A percentile compares a stretch with the other conserved stretches of the same genome.
phyloP scores from a whole-genome alignment of 2,113 vertebrate genomes.

The Fulica atra region DNA sequence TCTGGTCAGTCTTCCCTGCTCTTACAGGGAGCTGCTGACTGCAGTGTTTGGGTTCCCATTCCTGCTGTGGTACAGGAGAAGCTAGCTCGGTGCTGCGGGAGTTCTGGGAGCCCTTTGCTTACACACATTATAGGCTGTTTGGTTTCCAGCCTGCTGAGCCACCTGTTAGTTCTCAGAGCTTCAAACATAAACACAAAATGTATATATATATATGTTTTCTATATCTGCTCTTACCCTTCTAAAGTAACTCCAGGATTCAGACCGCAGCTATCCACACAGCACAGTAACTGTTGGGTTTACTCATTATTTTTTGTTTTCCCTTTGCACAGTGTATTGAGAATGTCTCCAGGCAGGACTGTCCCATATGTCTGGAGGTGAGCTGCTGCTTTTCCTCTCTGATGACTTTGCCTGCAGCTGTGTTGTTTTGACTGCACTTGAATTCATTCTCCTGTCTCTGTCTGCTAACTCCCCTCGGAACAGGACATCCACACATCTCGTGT shows the following conservation, averaged over 20 bases:
- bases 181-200: background rate
- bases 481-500: slow-evolving; percentile 95
- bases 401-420: accelerated
- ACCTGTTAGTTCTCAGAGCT: background rate
- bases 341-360: slow-evolving; percentile 94
- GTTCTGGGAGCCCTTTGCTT: background rate
- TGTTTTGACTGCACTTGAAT: background rate
- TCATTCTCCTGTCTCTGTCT: background rate
- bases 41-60: background rate
- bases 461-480: slow-evolving; percentile 52
- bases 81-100: accelerated
- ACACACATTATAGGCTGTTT: accelerated
- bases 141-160: background rate
- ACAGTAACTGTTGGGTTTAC: background rate
- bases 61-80: background rate
- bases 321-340: slow-evolving; percentile 91
- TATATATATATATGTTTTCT: background rate
- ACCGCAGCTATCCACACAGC: accelerated
- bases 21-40: background rate
- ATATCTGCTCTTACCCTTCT: background rate
- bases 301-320: background rate
- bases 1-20: background rate
- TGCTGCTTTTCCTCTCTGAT: background rate
- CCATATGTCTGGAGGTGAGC: slow-evolving; percentile 94
- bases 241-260: background rate